Base-by-base conservation (phyloP, 1,140 invertebrate species). In the Meloidogyne exigua region DNA sequence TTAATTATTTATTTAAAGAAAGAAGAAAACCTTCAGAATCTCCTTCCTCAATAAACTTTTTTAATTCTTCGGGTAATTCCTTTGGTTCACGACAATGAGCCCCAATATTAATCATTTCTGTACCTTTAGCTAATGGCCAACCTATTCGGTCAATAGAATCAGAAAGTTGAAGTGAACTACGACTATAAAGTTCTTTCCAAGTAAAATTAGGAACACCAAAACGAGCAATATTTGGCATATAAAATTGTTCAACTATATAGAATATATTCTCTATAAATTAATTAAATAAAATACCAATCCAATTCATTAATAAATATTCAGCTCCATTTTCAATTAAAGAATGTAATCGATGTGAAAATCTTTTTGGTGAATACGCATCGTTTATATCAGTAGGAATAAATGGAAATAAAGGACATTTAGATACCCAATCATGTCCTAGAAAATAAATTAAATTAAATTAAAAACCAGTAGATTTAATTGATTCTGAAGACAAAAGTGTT, bases 341-440 rank as follows among this genome's bases (percentile, higher is more conserved):
- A 32, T 67, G 49, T n/a, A 75, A 32, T 63, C 74, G 25, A 42
- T 75, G 65, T 3, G 21, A 5, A 64, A 75, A 75, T 4, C 15
- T 12, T 26, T 44, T 5, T 10, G 71, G 15, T 4, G 32, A 10
- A 62, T 67, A 75, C 0, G 9, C 65, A 62, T 75, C 36, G 15
- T 76, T 36, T 15, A 36, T 49, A 70, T 49, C 12, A 32, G 26
- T 75, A 9, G 74, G 74, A 63, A 75, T 76, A 62, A 44, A 75
- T 36, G 74, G 66, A 32, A 63, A 75, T 23, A 75, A 49, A 9
- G 74, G 74, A 21, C 18, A 32, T 28, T 66, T 63, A 15, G 74
- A 75, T 28, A 75, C 71, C 74, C 74, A 75, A 62, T 75, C 39
- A 23, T 66, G 70, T 12, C 74, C 74, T 36, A 75, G 75, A 75